A percentile compares a stretch with the other conserved stretches of the same genome.
These are phyloP conservation scores for Channallabes apus DNA, from an alignment of 2,797 vertebrate species.

Conservation along the genomic window DNA sequence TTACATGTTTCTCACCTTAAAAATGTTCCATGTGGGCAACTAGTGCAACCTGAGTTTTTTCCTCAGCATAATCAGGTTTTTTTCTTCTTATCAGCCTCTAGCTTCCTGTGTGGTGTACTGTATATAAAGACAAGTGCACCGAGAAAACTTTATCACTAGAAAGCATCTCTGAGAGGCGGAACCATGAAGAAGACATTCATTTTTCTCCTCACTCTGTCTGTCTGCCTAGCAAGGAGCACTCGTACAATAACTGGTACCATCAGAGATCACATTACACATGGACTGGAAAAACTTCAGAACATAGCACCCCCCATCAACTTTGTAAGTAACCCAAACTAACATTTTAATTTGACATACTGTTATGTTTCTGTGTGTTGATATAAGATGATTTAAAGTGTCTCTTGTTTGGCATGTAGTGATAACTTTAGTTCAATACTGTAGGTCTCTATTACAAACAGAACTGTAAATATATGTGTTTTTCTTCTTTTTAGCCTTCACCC, in stretches of 20 bases:
- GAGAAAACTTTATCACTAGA: conserved; percentile 50
- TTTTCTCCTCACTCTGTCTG: conserved; percentile 29
- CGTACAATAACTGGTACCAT: fast-evolving
- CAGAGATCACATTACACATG: fast-evolving
- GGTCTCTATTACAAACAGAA: background rate
- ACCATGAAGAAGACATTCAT: conserved; percentile 42
- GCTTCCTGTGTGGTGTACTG: conserved; percentile 51
- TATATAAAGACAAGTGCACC: conserved; percentile 44
- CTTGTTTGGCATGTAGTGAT: background rate
- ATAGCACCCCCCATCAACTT: fast-evolving
- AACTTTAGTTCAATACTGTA: background rate
- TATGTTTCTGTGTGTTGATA: background rate
- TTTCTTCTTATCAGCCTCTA: conserved; percentile 22
- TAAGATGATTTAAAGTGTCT: background rate
- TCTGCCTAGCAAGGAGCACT: background rate
- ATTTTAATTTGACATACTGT: background rate
- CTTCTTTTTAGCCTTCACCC: background rate
- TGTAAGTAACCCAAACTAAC: conserved; percentile 35
- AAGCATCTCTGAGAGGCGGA: conserved; percentile 41
- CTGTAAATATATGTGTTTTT: background rate
- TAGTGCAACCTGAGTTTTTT: background rate
- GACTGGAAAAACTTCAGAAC: fast-evolving
- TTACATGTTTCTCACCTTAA: background rate
- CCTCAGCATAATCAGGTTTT: background rate
- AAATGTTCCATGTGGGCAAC: conserved; percentile 38